These are phyloP conservation scores for Amblyteles armatorius DNA, from an alignment of 2,888 invertebrate species.

Conservation along the genomic window DNA sequence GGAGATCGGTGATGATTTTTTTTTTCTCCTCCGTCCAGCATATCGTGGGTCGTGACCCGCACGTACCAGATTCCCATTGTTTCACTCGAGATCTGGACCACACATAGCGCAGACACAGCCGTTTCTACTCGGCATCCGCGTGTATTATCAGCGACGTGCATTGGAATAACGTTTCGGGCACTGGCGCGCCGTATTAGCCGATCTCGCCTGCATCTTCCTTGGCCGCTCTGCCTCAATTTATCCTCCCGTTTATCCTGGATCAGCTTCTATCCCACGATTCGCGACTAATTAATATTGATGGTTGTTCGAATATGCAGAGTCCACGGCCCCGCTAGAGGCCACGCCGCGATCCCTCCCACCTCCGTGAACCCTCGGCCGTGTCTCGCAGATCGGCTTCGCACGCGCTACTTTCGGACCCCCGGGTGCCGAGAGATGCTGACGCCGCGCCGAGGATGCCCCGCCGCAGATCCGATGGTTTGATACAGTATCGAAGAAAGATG, in stretches of 20 bases:
- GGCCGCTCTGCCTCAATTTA: background rate
- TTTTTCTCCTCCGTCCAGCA: slow-evolving; percentile 30
- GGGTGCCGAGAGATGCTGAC: background rate
- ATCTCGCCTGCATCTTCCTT: background rate
- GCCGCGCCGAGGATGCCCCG: slow-evolving; percentile 2
- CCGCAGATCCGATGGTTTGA: slow-evolving; percentile 17
- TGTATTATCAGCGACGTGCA: slow-evolving; percentile 31
- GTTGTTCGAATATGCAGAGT: slow-evolving; percentile 23
- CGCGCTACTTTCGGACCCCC: slow-evolving; percentile 62
- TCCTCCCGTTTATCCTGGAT: background rate
- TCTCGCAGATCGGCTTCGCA: slow-evolving; percentile 54
- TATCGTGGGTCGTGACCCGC: slow-evolving; percentile 62
- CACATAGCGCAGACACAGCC: slow-evolving; percentile 43
- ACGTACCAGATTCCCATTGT: slow-evolving; percentile 70
- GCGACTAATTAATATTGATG: slow-evolving; percentile 66
- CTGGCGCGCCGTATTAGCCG: background rate
- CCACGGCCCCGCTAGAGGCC: slow-evolving; percentile 5
- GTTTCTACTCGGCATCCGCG: slow-evolving; percentile 17
- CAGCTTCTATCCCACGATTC: slow-evolving; percentile 55
- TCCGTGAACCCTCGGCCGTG: background rate
- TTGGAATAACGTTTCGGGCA: slow-evolving; percentile 12
- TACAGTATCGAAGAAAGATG: slow-evolving; percentile 11
- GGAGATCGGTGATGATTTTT: slow-evolving; percentile 24
- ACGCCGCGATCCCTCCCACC: background rate
- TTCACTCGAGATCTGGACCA: slow-evolving; percentile 65